Evolutionary conservation across 1,140 invertebrate species (phyloP), one percentile per base, ranked within the genome.

Genomic region (Leucophenga varia): DNA sequence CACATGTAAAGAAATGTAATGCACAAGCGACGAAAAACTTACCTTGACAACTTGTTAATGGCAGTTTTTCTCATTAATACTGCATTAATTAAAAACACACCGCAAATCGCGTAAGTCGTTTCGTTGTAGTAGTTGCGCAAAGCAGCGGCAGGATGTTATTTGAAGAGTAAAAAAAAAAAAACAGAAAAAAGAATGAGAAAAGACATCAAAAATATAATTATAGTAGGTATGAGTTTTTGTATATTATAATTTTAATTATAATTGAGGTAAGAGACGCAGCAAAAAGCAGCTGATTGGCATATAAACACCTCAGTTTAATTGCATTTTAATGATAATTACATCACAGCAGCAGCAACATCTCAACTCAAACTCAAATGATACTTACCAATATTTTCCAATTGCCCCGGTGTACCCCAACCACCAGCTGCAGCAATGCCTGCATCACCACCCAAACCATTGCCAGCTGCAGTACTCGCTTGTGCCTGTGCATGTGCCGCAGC

Each of bases 61-160:
- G 88, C 86, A 48, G 85, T 85, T 78, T 90, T 90, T 64, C 86
- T 81, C 69, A 87, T 80, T 43, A 87, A 78, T 43, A 89, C 86
- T 68, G 82, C 84, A 72, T 89, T 88, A 63, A 88, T 81, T 55
- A 86, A 86, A 75, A 67, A 50, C 50, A 50, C 50, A 52, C 56
- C 59, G 41, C 47, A 47, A 45, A 61, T 54, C 48, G 49, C 31
- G 55, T 35, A 30, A 5, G 30, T 22, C 20, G 31, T 86, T 86
- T 57, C n/a, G n/a, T n/a, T 28, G 25, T 28, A 28, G 6, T 28
- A 28, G 25, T 28, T 28, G 25, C 12, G 12, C 25, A 28, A 7
- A 28, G 13, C 35, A 43, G 40, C 25, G 54, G 41, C 31, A 58
- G 21, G 38, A 48, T 34, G 67, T 67, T 54, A 63, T 73, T 48